Evolutionary conservation across 2,113 vertebrate species (phyloP).

Genomic region (Sebastes fasciatus): DNA sequence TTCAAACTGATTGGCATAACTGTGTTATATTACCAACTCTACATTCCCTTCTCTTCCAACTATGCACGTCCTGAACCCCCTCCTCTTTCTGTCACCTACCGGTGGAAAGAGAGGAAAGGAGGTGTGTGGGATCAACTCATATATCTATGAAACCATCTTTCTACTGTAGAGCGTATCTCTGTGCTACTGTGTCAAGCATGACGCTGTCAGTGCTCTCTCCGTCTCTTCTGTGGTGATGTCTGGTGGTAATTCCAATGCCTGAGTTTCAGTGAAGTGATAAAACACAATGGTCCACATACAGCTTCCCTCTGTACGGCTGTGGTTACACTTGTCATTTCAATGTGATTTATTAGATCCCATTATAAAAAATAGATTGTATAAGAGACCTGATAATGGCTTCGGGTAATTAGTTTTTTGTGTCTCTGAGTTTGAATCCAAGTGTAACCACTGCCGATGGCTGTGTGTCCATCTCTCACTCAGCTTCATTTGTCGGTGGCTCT

Average conservation of each 20-base stretch:
- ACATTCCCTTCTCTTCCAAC: constrained; percentile 22
- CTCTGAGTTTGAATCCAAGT: constrained; percentile 48
- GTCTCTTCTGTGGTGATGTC: constrained; percentile 76
- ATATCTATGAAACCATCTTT: constrained; percentile 73
- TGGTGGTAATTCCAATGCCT: constrained; percentile 71
- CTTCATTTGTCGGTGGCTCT: constrained; percentile 63
- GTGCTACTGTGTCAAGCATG: constrained; percentile 67
- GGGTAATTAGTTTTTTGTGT: background rate
- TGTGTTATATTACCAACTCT: background rate
- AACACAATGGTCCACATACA: constrained; percentile 38
- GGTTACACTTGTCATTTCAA: constrained; percentile 63
- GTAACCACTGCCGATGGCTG: constrained; percentile 61
- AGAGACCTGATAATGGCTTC: background rate
- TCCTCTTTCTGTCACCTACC: constrained; percentile 25
- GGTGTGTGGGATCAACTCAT: constrained; percentile 32
- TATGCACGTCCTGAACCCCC: constrained; percentile 34
- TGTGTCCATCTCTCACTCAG: constrained; percentile 70
- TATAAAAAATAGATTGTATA: background rate
- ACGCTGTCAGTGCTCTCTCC: constrained; percentile 54
- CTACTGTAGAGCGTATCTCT: constrained; percentile 66
- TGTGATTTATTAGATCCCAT: background rate
- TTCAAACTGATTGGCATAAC: background rate
- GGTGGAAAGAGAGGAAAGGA: constrained; percentile 39
- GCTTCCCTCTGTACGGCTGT: constrained; percentile 49
- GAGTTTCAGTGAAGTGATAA: constrained; percentile 35